Conservation (phyloP, 1,140 invertebrate genomes). For the Hylaeus anthracinus region DNA sequence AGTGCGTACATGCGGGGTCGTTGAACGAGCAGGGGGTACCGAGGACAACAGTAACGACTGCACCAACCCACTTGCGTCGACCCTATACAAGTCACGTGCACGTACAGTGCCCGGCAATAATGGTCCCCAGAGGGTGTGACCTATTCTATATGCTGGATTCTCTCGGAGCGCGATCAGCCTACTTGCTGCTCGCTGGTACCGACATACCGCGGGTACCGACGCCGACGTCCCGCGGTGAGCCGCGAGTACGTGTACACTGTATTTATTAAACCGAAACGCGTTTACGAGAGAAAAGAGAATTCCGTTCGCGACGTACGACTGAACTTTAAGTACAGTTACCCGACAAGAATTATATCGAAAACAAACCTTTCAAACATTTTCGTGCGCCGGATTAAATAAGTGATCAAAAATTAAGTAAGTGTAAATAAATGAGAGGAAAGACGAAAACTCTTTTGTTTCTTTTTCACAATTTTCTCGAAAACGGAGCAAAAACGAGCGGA, state of each 20-base stretch:
- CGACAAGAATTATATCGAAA: too few species aligned
- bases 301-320: too few species aligned
- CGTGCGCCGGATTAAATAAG: too few species aligned
- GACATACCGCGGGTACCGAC: constrained; percentile 7
- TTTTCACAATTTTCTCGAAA: too few species aligned
- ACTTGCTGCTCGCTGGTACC: constrained; percentile 40
- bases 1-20: constrained; percentile 71
- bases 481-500: too few species aligned
- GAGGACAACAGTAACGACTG: constrained; percentile 67
- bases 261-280: not conserved
- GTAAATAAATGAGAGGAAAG: too few species aligned
- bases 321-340: too few species aligned
- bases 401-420: too few species aligned
- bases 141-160: constrained; percentile 61
- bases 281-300: too few species aligned
- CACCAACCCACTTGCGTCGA: constrained; percentile 68
- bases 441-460: too few species aligned
- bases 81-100: constrained; percentile 63
- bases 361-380: too few species aligned
- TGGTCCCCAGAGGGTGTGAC: constrained; percentile 65
- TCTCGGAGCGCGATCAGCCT: constrained; percentile 11
- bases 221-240: constrained; percentile 18
- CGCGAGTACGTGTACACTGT: not conserved
- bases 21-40: constrained; percentile 76
- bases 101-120: constrained; percentile 58